A percentile compares a stretch with the other conserved stretches of the same genome.
These are phyloP conservation scores for Ptychochromis oligacanthus DNA, from an alignment of 2,113 vertebrate genomes.

Conservation along the genomic window DNA sequence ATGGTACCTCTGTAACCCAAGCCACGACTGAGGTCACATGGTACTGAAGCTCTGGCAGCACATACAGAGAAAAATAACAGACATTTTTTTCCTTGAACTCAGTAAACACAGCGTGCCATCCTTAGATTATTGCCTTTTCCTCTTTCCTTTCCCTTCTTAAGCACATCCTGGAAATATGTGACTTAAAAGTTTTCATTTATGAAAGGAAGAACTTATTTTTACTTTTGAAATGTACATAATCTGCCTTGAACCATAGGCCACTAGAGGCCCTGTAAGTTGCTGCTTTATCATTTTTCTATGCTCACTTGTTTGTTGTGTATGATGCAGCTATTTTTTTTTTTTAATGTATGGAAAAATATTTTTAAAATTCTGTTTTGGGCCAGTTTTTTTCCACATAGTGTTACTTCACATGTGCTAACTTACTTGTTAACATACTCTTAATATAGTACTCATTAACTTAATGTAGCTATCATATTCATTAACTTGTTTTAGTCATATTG, in stretches of 20 bases:
- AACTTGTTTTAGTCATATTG: too few relatives aligned
- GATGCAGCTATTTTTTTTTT: background rate
- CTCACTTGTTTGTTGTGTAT: background rate
- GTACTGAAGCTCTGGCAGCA: background rate
- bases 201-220: background rate
- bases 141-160: background rate
- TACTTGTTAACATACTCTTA: background rate
- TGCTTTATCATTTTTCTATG: background rate
- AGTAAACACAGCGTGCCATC: background rate
- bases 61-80: background rate
- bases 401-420: background rate
- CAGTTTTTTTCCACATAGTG: background rate
- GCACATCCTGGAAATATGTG: background rate
- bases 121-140: background rate
- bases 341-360: too few relatives aligned
- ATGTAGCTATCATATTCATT: too few relatives aligned
- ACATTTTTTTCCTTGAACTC: background rate
- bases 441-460: too few relatives aligned
- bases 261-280: background rate
- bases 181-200: background rate
- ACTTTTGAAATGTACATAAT: background rate
- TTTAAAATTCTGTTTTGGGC: background rate
- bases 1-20: constrained; percentile 35
- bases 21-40: constrained; percentile 13
- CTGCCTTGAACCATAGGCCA: background rate